Evolutionary conservation across 2,113 vertebrate species (phyloP).

Genomic region (Trogon surrucura): DNA sequence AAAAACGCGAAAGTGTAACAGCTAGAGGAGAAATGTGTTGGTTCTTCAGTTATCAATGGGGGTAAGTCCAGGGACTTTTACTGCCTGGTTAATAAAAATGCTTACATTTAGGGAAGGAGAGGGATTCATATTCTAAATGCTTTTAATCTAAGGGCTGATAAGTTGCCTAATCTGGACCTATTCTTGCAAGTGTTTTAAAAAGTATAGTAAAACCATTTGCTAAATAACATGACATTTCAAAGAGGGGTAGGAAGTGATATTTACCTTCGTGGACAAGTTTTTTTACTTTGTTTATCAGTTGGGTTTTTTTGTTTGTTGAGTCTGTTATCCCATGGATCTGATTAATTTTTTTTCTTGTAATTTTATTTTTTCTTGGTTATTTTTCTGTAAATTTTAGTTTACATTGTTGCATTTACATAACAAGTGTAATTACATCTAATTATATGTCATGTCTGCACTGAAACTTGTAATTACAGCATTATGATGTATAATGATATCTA

Average conservation of each 20-base stretch:
- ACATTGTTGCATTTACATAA: constrained; percentile 26
- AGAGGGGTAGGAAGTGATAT: neutral
- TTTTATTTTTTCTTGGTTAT: neutral
- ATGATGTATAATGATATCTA: constrained; percentile 7
- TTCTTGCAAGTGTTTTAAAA: neutral
- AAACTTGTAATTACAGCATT: constrained; percentile 63
- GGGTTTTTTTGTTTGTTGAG: neutral
- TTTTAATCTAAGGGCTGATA: neutral
- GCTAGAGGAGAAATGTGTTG: neutral
- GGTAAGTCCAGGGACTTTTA: neutral
- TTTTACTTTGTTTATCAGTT: neutral
- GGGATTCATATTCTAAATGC: neutral
- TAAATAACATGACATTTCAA: neutral
- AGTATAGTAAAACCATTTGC: neutral
- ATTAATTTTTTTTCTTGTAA: neutral
- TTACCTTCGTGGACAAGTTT: neutral
- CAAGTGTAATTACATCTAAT: constrained; percentile 41
- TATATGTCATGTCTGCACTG: constrained; percentile 28
- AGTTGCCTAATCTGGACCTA: neutral
- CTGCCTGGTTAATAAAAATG: neutral
- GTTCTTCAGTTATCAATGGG: neutral
- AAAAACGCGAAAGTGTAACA: neutral
- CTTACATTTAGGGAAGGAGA: neutral
- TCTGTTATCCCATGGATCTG: neutral
- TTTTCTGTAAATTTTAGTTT: constrained; percentile 37